Conservation (phyloP, 1,140 invertebrate species). For the Eriosoma lanigerum region DNA sequence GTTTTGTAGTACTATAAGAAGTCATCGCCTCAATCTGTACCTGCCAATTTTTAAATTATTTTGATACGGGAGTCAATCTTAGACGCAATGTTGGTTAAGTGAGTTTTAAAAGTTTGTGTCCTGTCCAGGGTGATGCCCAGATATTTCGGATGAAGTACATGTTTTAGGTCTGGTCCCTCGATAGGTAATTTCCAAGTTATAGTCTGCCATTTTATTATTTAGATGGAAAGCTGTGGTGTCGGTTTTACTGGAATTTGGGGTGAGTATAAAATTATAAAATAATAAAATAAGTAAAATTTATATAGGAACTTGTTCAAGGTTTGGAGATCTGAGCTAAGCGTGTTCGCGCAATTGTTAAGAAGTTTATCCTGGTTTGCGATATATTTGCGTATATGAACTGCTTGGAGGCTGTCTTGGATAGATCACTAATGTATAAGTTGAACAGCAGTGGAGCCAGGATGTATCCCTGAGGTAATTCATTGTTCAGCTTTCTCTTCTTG, state of each 20-base stretch:
- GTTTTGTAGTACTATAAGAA: background rate
- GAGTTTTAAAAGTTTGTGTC: background rate
- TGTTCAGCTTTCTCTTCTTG: background rate
- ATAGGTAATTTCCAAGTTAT: background rate
- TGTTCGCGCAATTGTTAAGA: too few relatives aligned
- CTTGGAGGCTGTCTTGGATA: background rate
- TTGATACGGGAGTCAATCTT: background rate
- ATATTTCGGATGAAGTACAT: background rate
- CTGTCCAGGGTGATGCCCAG: background rate
- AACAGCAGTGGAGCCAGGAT: background rate
- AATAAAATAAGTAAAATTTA: too few relatives aligned
- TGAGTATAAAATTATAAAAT: too few relatives aligned
- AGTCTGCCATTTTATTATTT: background rate
- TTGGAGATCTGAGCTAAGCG: too few relatives aligned
- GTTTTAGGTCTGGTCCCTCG: background rate
- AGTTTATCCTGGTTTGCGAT: too few relatives aligned
- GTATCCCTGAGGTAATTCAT: background rate
- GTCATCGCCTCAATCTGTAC: background rate
- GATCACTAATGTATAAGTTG: background rate
- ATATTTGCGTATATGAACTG: background rate
- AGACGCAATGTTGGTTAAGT: background rate
- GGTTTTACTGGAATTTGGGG: too few relatives aligned
- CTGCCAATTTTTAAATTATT: background rate
- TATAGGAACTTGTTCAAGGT: too few relatives aligned
- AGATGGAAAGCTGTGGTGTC: too few relatives aligned